Percentiles rank a stretch among this genome's conserved stretches.
Evolutionary conservation across 2,797 vertebrate species (phyloP).

Genomic region (Serranus cabrilla): DNA sequence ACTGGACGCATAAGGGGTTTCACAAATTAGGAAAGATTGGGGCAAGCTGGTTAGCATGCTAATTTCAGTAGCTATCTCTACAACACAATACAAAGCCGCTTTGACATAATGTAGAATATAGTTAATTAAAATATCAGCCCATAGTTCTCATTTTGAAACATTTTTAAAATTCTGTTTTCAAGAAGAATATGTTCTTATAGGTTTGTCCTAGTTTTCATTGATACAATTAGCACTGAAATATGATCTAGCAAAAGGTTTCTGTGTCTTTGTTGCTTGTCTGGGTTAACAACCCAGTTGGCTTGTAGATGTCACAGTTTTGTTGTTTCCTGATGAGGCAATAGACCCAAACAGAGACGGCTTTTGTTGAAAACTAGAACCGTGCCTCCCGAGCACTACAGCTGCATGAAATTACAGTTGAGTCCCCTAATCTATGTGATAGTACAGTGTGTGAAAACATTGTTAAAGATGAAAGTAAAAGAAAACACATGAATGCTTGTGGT

Average conservation of each 20-base stretch:
- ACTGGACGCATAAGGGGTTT: too few relatives aligned
- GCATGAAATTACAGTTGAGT: conserved; percentile 7
- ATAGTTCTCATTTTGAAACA: too few relatives aligned
- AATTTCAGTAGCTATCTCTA: too few relatives aligned
- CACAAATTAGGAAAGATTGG: too few relatives aligned
- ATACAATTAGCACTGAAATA: too few relatives aligned
- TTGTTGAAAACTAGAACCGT: not conserved
- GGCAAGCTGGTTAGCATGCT: too few relatives aligned
- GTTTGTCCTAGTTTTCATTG: too few relatives aligned
- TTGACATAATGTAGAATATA: too few relatives aligned
- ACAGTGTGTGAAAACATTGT: conserved; percentile 24
- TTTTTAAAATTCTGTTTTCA: too few relatives aligned
- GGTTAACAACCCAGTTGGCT: not conserved
- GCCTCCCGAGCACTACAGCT: not conserved
- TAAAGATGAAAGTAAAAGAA: conserved; percentile 45
- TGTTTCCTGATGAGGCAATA: not conserved
- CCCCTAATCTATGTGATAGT: not conserved
- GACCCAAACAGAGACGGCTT: not conserved
- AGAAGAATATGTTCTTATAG: too few relatives aligned
- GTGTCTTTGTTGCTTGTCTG: not conserved
- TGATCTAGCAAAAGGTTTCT: not conserved
- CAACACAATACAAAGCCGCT: too few relatives aligned
- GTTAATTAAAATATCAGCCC: too few relatives aligned
- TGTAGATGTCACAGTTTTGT: not conserved
- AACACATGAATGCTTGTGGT: conserved; percentile 35